Conservation (phyloP, 2,797 vertebrate species). For the Labeo calbasu region DNA sequence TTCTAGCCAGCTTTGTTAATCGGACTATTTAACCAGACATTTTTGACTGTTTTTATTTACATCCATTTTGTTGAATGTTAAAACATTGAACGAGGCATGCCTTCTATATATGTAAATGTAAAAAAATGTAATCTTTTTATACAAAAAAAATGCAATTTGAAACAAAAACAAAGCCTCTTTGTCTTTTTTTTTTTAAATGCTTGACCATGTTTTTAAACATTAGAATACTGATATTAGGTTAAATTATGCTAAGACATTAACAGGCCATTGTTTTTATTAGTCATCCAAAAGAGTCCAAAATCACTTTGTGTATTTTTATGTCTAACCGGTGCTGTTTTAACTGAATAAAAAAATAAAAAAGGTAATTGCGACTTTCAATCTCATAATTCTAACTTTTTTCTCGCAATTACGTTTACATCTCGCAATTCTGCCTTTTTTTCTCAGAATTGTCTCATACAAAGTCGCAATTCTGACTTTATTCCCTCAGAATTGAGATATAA, state of each 20-base stretch:
- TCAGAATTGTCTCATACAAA: no score
- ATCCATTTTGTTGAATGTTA: slow-evolving; percentile 43
- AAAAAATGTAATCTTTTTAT: slow-evolving; percentile 29
- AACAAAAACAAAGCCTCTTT: neutral
- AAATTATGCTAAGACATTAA: neutral
- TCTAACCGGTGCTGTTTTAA: neutral
- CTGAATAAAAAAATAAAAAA: no score
- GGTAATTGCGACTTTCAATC: no score
- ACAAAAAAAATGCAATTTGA: neutral
- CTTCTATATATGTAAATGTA: slow-evolving; percentile 47
- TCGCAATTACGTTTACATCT: no score
- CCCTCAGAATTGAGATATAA: no score
- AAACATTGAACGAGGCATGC: slow-evolving; percentile 47
- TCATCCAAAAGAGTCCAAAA: neutral
- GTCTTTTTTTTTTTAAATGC: slow-evolving; percentile 10
- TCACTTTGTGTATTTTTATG: neutral
- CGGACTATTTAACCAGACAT: slow-evolving; percentile 20
- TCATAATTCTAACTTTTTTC: no score
- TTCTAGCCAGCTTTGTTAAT: slow-evolving; percentile 24
- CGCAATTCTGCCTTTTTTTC: no score
- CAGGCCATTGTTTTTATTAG: neutral
- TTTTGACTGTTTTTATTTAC: slow-evolving; percentile 29
- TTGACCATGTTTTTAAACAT: neutral
- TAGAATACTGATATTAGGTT: no score
- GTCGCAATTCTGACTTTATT: no score